A percentile compares a stretch with the other conserved stretches of the same genome.
Conservation (phyloP, 2,888 invertebrate species). For the Agrochola lota region DNA sequence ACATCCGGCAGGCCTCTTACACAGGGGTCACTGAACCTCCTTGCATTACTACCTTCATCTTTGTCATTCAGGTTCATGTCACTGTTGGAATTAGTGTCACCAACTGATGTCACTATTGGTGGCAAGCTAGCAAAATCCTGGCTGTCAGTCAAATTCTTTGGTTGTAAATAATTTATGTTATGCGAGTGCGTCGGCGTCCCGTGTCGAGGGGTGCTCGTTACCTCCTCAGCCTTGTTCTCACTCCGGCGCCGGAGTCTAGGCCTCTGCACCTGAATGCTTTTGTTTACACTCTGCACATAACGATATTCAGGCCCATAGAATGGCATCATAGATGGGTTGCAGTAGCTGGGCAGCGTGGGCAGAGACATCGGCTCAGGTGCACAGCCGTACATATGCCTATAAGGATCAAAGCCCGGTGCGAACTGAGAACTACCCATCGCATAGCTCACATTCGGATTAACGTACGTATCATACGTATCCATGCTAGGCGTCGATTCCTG, state of each 20-base stretch:
- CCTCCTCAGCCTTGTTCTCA: constrained; percentile 80
- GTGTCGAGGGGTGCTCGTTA: constrained; percentile 74
- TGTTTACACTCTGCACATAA: constrained; percentile 80
- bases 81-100: constrained; percentile 87
- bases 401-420: constrained; percentile 85
- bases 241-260: constrained; percentile 79
- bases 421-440: constrained; percentile 80
- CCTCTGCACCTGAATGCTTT: constrained; percentile 82
- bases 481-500: constrained; percentile 83
- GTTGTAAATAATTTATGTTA: constrained; percentile 80
- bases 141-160: constrained; percentile 84
- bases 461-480: constrained; percentile 82
- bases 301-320: constrained; percentile 81
- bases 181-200: constrained; percentile 65
- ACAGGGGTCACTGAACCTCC: constrained; percentile 93
- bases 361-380: constrained; percentile 92
- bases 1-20: constrained; percentile 88
- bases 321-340: constrained; percentile 79
- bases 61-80: constrained; percentile 88
- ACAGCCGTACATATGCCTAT: constrained; percentile 89
- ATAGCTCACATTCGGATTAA: constrained; percentile 80
- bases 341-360: constrained; percentile 91
- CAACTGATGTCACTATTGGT: constrained; percentile 91
- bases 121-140: constrained; percentile 93
- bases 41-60: constrained; percentile 88